Evolutionary conservation across 53 echinoderm and acorn worm genomes (phyloP), one percentile per base, ranked within the genome.

Genomic region (Mesocentrotus franciscanus): DNA sequence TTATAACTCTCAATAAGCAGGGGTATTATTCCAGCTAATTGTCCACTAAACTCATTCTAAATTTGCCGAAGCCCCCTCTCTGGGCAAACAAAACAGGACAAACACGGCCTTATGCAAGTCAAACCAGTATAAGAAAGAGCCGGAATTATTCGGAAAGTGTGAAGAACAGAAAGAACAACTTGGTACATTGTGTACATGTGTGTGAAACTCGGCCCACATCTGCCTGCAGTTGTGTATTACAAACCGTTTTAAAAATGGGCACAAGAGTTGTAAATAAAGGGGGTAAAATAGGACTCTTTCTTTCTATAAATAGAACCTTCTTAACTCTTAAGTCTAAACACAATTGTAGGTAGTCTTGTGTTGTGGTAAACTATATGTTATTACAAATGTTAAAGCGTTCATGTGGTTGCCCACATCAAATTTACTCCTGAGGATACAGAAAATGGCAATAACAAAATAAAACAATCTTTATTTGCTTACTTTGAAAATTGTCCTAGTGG

Each of bases 1-100:
- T 93, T 78, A 83, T 34, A 79, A 81, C 16, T 60, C 78, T 58
- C 75, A 29, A 93, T 56, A 64, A 93, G 92, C 72, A 74, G 56
- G 92, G 71, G 76, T 92, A 92, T 92, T 92, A 92, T 56, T 92
- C 68, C 57, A 8, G 1, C 71, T 56, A n/a, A 75, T 92, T 92
- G 92, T 92, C 66, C 75, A 27, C 92, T 71, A 92, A 92, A 92
- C 92, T 92, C 56, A 71, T 72, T 74, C 92, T 68, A 92, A 92
- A 92, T 92, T 92, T 92, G 56, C 92, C 7, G 24, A 92, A 71
- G 70, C 74, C 68, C 92, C 92, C 75, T 92, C 72, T 27, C 22
- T 75, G 64, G 29, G 20, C 62, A 91, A 91, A 91, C 62, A 62
- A 30, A 33, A 4, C 62, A 1, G 22, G 91, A 35, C 91, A 91